Percentiles rank a stretch among this genome's conserved stretches.
Conservation (phyloP, 2,113 vertebrate genomes). For the Hippocampus barbouri region DNA sequence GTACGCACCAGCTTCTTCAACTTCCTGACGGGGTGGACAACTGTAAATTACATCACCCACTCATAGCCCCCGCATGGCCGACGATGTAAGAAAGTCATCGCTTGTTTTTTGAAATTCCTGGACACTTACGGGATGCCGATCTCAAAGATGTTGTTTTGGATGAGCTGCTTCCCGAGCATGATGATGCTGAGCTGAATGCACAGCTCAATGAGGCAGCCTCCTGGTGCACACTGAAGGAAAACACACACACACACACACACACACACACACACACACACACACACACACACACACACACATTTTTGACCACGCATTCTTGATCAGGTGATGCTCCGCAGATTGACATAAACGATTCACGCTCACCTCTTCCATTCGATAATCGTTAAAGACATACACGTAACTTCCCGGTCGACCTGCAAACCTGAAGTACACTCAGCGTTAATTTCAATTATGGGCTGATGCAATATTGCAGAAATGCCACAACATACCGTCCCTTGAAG, state of each 20-base stretch:
- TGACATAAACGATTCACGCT: background rate
- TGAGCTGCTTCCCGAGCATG: constrained; percentile 97
- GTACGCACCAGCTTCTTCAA: constrained; percentile 89
- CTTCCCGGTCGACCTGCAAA: constrained; percentile 89
- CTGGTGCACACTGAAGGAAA: constrained; percentile 85
- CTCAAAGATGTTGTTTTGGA: constrained; percentile 98
- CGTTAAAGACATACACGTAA: constrained; percentile 89
- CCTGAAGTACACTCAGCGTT: constrained; percentile 54
- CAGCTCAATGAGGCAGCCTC: constrained; percentile 94
- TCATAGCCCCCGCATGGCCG: too few species aligned
- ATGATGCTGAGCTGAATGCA: constrained; percentile 98
- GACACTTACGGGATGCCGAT: constrained; percentile 92
- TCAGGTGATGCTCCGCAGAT: background rate
- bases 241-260: constrained; percentile 24
- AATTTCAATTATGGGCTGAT: background rate
- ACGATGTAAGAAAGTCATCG: too few species aligned
- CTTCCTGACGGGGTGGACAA: constrained; percentile 72
- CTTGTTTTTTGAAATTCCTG: background rate
- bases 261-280: constrained; percentile 22
- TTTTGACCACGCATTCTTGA: background rate
- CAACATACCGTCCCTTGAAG: constrained; percentile 89
- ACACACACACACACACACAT: background rate
- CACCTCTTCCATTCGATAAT: constrained; percentile 94
- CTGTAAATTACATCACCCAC: too few species aligned
- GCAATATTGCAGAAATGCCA: background rate